Conservation (phyloP, 2,888 invertebrate genomes). For the Stegophylla sp. region DNA sequence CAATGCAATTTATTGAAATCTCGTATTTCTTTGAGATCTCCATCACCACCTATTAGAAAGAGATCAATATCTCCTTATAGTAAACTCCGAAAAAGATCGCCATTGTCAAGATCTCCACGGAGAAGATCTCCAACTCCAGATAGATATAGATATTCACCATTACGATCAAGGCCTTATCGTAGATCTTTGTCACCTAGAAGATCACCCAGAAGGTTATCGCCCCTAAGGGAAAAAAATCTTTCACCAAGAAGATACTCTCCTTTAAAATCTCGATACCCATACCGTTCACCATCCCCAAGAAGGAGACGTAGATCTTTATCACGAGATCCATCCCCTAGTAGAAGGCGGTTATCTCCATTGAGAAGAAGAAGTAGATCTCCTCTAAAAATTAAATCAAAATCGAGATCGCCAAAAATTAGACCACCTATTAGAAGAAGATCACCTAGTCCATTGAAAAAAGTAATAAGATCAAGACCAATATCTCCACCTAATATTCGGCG, state of each 20-base stretch:
- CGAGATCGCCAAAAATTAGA: slow-evolving; percentile 45
- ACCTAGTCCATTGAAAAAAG: slow-evolving; percentile 51
- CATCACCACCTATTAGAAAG: slow-evolving; percentile 48
- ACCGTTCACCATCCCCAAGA: slow-evolving; percentile 52
- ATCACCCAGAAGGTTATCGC: slow-evolving; percentile 46
- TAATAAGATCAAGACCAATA: slow-evolving; percentile 19
- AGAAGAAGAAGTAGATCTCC: slow-evolving; percentile 56
- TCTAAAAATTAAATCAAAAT: slow-evolving; percentile 46
- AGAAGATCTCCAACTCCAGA: slow-evolving; percentile 53
- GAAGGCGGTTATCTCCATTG: slow-evolving; percentile 48
- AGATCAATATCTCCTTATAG: slow-evolving; percentile 52
- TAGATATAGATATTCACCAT: slow-evolving; percentile 52
- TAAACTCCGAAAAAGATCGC: slow-evolving; percentile 45
- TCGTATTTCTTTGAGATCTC: slow-evolving; percentile 39
- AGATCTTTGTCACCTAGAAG: slow-evolving; percentile 49
- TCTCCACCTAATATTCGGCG: slow-evolving; percentile 36
- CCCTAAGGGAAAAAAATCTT: slow-evolving; percentile 50
- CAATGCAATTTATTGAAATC: slow-evolving; percentile 14
- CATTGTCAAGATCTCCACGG: slow-evolving; percentile 38
- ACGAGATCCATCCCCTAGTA: slow-evolving; percentile 35
- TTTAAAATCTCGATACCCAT: slow-evolving; percentile 33
- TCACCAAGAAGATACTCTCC: slow-evolving; percentile 44
- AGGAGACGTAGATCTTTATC: slow-evolving; percentile 49
- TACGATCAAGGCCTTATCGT: slow-evolving; percentile 41
- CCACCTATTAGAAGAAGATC: slow-evolving; percentile 38